Evolutionary conservation across 2,797 vertebrate genomes (phyloP), one percentile per base, ranked within the genome.

Genomic region (Echeneis naucrates): DNA sequence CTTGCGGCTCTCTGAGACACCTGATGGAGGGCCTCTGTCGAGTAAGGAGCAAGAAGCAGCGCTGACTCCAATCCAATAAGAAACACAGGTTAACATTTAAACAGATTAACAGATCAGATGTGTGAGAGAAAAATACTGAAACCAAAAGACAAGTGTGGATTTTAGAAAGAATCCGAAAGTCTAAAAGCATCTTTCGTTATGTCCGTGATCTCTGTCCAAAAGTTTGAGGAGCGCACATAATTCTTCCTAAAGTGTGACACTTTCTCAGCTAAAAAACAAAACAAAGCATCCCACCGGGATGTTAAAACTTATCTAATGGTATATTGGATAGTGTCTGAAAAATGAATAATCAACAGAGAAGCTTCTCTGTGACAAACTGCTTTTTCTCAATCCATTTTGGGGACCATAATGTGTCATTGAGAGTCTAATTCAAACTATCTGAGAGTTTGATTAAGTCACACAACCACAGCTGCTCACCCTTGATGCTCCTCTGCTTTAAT

Each of bases 71-170:
- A 75, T 88, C 89, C 86, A 62, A 19, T 77, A 61, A 63, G 60
- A 81, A 70, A 77, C 10, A 60, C 80, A 87, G 80, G 86, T 86
- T 57, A 86, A 85, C 82, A 80, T 84, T 86, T 84, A 84, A 85
- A 85, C 62, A 83, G 88, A 91, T 90, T 87, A 89, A 72, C 57
- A 67, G 81, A 76, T 89, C 66, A 66, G 61, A 70, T 17, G 75
- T 70, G 63, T 35, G 23, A 23, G 30, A 57, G 55, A 44, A 52
- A 64, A 52, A 64, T 10, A 24, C 19, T 66, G 30, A n/a, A 71
- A 78, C 30, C 24, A 8, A 40, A 68, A 73, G 23, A 42, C 37
- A 53, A 7, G 48, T 30, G 50, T 26, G 17, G 19, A 51, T 38
- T 30, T 32, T 40, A 8, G 12, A 16, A 55, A 37, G 33, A 27